Conservation (phyloP, 2,888 invertebrate genomes). For the Leucophenga montana region DNA sequence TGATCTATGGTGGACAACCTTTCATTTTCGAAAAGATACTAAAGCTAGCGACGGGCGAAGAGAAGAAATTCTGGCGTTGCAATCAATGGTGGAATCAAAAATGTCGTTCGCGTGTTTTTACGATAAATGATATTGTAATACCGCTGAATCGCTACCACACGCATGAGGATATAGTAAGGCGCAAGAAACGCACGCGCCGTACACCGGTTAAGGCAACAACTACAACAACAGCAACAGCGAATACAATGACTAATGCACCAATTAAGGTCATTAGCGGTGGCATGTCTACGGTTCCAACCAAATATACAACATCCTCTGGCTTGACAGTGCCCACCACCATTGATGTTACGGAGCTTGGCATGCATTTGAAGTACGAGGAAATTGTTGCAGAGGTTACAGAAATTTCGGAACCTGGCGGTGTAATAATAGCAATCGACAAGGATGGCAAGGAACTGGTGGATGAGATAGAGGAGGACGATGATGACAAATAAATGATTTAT, state of each 20-base stretch:
- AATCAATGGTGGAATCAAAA: slow-evolving; percentile 74
- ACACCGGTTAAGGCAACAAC: slow-evolving; percentile 41
- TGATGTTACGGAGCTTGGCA: slow-evolving; percentile 59
- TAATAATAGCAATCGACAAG: neutral
- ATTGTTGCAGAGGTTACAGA: slow-evolving; percentile 71
- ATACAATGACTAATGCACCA: neutral
- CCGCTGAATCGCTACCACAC: slow-evolving; percentile 73
- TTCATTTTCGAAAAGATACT: slow-evolving; percentile 73
- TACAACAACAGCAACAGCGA: slow-evolving; percentile 30
- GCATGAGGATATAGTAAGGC: slow-evolving; percentile 72
- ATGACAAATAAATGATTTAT: slow-evolving; percentile 11
- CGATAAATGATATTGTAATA: slow-evolving; percentile 70
- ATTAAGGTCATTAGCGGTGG: neutral
- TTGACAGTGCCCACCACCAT: slow-evolving; percentile 47
- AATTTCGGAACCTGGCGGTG: slow-evolving; percentile 53
- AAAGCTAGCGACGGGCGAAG: slow-evolving; percentile 67
- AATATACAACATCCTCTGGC: neutral
- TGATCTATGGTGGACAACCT: slow-evolving; percentile 73
- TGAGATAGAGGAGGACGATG: neutral
- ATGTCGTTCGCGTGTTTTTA: slow-evolving; percentile 73
- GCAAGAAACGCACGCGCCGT: slow-evolving; percentile 71
- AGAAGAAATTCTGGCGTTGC: slow-evolving; percentile 73
- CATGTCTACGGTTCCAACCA: neutral
- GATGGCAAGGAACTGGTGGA: no score
- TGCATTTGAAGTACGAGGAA: slow-evolving; percentile 71